Conservation (phyloP, 2,113 vertebrate genomes). For the Neotragus moschatus region DNA sequence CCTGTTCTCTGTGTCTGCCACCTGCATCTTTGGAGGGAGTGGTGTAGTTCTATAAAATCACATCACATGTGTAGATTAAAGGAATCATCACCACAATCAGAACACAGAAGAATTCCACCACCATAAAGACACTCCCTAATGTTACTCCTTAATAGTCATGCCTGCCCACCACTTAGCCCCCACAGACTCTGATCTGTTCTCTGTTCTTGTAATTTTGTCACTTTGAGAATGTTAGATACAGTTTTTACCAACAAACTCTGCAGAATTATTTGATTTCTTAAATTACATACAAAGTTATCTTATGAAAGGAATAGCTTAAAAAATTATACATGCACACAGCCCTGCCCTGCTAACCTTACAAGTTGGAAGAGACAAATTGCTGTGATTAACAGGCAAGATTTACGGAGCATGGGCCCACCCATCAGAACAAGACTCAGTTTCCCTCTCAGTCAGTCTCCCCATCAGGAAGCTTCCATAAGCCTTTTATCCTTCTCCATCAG, state of each 20-base stretch:
- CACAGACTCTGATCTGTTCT: not conserved
- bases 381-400: not conserved
- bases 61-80: accelerated
- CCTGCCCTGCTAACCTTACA: not conserved
- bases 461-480: not conserved
- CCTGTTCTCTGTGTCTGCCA: not conserved
- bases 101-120: accelerated
- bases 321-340: not conserved
- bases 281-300: not conserved
- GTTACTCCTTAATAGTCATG: not conserved
- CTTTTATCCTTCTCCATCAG: not conserved
- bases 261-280: too few relatives aligned
- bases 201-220: accelerated
- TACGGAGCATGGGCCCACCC: not conserved
- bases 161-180: not conserved
- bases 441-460: not conserved
- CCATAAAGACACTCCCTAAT: too few relatives aligned
- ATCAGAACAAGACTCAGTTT: not conserved
- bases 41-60: not conserved
- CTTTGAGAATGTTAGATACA: not conserved
- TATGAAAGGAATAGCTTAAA: not conserved
- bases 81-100: not conserved
- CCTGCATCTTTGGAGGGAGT: not conserved
- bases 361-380: not conserved
- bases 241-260: not conserved